phyloP scores from a whole-genome alignment of 2,888 invertebrate genomes.

The Drosophila maculinotata region DNA sequence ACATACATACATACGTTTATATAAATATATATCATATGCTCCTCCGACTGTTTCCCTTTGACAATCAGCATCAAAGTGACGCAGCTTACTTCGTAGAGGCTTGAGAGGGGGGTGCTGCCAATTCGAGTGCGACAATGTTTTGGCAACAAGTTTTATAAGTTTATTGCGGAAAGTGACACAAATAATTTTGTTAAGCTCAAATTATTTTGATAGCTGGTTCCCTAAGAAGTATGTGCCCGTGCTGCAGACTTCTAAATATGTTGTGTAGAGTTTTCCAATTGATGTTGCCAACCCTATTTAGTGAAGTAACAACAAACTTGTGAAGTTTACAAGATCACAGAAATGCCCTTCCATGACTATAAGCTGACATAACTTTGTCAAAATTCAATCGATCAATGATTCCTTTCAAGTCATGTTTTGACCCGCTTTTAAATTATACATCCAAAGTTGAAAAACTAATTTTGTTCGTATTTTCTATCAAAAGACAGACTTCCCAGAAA shows the following conservation, averaged over 20 bases:
- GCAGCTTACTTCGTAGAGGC: conserved; percentile 29
- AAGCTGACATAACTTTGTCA: no score
- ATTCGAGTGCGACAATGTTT: conserved; percentile 34
- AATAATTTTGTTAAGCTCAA: conserved; percentile 30
- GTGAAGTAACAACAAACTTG: no score
- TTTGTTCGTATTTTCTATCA: no score
- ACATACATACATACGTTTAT: conserved; percentile 1
- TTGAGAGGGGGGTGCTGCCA: conserved; percentile 15
- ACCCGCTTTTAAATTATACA: no score
- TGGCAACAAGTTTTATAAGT: conserved; percentile 26
- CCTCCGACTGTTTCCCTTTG: conserved; percentile 53
- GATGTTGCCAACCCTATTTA: not conserved
- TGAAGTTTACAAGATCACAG: no score
- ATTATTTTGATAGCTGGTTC: not conserved
- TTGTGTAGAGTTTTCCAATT: not conserved
- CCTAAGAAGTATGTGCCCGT: not conserved
- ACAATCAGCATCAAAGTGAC: conserved; percentile 61
- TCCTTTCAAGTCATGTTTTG: no score
- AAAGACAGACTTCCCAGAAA: no score
- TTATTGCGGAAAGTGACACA: conserved; percentile 30
- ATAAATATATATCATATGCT: conserved; percentile 1
- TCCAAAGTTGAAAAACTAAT: no score
- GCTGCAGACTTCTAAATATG: not conserved
- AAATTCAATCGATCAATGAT: no score
- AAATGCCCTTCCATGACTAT: no score